phyloP scores from a whole-genome alignment of 1,140 invertebrate genomes.

The Atta cephalotes region DNA sequence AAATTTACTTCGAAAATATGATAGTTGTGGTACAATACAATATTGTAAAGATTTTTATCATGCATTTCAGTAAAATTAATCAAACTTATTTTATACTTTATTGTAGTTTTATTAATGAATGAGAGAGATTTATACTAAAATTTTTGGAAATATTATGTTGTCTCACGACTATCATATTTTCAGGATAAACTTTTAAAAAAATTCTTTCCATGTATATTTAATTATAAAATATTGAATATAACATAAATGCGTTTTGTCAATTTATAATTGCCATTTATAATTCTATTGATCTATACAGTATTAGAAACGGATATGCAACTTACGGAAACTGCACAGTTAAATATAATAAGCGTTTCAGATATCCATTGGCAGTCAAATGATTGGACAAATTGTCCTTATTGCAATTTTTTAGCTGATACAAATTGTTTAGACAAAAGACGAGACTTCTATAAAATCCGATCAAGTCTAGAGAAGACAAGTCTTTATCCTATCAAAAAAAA shows the following conservation, averaged over 20 bases:
- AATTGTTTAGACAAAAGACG: slow-evolving; percentile 62
- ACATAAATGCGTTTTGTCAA: not conserved
- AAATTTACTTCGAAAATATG: too few relatives aligned
- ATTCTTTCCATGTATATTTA: not conserved
- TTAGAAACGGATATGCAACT: slow-evolving; percentile 28
- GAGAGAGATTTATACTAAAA: too few relatives aligned
- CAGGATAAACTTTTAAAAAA: too few relatives aligned
- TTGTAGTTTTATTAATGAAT: too few relatives aligned
- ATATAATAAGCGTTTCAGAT: slow-evolving; percentile 69
- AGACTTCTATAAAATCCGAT: slow-evolving; percentile 54
- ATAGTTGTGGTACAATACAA: too few relatives aligned
- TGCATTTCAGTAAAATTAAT: too few relatives aligned
- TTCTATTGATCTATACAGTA: not conserved
- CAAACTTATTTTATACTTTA: too few relatives aligned
- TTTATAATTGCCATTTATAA: slow-evolving; percentile 2
- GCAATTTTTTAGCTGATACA: slow-evolving; percentile 64
- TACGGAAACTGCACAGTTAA: slow-evolving; percentile 61
- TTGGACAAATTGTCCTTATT: slow-evolving; percentile 69
- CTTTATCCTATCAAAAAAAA: slow-evolving; percentile 17
- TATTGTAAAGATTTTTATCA: too few relatives aligned
- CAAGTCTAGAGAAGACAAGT: slow-evolving; percentile 46
- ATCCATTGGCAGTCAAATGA: slow-evolving; percentile 71
- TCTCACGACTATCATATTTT: too few relatives aligned
- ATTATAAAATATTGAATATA: too few relatives aligned
- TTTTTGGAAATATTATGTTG: too few relatives aligned